phyloP scores from a whole-genome alignment of 2,797 vertebrate genomes.

The Helostoma temminkii region DNA sequence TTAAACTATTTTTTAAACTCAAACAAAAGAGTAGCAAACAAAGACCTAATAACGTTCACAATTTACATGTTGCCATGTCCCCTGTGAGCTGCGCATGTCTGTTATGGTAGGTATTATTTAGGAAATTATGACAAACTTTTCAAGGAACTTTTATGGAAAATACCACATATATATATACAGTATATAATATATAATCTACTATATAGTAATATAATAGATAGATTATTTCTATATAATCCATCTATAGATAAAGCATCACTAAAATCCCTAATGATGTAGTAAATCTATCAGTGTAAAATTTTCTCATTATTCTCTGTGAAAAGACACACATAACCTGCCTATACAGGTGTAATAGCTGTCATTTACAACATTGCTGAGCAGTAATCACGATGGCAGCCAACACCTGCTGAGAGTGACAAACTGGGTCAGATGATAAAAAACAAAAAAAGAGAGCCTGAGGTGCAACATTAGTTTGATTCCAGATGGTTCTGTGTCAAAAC shows the following conservation, averaged over 20 bases:
- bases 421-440: slow-evolving; percentile 51
- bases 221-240: too few relatives aligned
- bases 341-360: slow-evolving; percentile 25
- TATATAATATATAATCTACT: not conserved
- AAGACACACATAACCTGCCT: slow-evolving; percentile 5
- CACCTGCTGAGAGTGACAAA: slow-evolving; percentile 43
- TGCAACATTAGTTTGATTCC: slow-evolving; percentile 38
- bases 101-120: too few relatives aligned
- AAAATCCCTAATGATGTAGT: too few relatives aligned
- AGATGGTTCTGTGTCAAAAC: slow-evolving; percentile 62
- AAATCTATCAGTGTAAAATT: not conserved
- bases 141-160: too few relatives aligned
- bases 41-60: too few relatives aligned
- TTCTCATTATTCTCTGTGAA: not conserved
- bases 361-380: slow-evolving; percentile 32
- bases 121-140: too few relatives aligned
- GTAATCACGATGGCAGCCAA: slow-evolving; percentile 41
- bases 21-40: too few relatives aligned
- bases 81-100: too few relatives aligned
- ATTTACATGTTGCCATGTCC: too few relatives aligned
- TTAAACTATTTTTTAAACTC: too few relatives aligned
- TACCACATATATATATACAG: too few relatives aligned
- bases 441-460: slow-evolving; percentile 19
- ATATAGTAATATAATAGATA: not conserved
- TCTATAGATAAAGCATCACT: too few relatives aligned